Evolutionary conservation across 1,140 invertebrate genomes (phyloP), one percentile per base, ranked within the genome.

Genomic region (Drosophila pseudoananassae): DNA sequence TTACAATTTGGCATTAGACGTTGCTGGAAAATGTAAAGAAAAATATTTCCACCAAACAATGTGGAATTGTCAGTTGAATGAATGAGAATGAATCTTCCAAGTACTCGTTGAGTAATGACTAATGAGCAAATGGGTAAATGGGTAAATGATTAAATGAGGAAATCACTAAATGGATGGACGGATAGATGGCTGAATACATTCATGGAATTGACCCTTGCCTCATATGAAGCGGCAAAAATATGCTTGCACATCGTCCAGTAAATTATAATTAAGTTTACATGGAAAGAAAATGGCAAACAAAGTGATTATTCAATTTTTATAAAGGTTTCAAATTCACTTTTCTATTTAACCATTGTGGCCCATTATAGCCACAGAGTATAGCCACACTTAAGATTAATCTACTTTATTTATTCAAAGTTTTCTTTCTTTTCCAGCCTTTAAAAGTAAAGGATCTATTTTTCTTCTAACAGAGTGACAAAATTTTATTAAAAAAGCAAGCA

Each of bases 161-260:
- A 14, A 45, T 45, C n/a, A 15, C 7, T 15, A 17, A 15, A 57
- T 29, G 59, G 7, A 14, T 45, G 36, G 55, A 61, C 51, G 59
- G 33, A 33, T 46, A 17, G 17, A 46, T 54, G 65, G 63, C 50
- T 55, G 63, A 69, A 50, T 69, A 64, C 65, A 56, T 47, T 51
- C 59, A 51, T 8, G 27, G 29, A 64, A 64, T 66, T 64, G 63
- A 64, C 46, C 63, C 59, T 46, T 25, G 46, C 29, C 52, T 4
- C 51, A 50, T 33, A 56, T 74, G 50, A 74, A 74, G 70, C 72
- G 58, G 59, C 64, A 74, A 65, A 64, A 74, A 74, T 46, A 36
- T 57, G 53, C 36, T 33, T 20, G 15, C 25, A 38, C 70, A 52
- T 4, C 50, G 51, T 49, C 25, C 64, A 56, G 66, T 25, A 70